A percentile compares a stretch with the other conserved stretches of the same genome.
These are phyloP conservation scores for Erinaceus europaeus DNA, from an alignment of 2,113 vertebrate genomes.

Conservation along the genomic window DNA sequence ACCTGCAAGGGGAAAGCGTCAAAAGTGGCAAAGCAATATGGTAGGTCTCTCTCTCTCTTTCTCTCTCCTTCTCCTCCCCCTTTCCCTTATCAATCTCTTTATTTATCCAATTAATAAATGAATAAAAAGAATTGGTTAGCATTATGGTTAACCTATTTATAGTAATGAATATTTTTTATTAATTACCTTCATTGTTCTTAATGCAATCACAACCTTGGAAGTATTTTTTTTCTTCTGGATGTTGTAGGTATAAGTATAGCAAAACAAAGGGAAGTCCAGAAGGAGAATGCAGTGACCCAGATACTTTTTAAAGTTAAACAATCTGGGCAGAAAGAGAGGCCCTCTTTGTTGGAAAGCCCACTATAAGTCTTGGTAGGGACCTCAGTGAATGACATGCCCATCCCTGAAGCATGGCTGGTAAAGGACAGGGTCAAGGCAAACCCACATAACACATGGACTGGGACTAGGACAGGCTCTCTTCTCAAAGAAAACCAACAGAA, in stretches of 20 bases:
- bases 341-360: background rate
- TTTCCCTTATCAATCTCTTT: no score
- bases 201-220: background rate
- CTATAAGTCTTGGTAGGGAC: background rate
- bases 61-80: no score
- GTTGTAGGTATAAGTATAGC: background rate
- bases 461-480: background rate
- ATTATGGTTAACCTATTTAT: no score
- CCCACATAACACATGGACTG: background rate
- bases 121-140: no score
- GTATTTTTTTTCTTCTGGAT: background rate
- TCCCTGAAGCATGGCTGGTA: background rate
- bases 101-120: no score
- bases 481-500: background rate
- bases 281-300: background rate
- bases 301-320: background rate
- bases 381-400: background rate
- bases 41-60: no score
- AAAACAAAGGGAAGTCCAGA: constrained; percentile 9
- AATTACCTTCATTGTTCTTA: background rate
- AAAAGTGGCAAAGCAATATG: no score
- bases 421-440: no score
- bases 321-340: background rate
- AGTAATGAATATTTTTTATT: background rate
- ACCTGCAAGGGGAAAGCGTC: no score